These are phyloP conservation scores for Dolichomitus sp. DNA, from an alignment of 2,888 invertebrate species.

Conservation along the genomic window DNA sequence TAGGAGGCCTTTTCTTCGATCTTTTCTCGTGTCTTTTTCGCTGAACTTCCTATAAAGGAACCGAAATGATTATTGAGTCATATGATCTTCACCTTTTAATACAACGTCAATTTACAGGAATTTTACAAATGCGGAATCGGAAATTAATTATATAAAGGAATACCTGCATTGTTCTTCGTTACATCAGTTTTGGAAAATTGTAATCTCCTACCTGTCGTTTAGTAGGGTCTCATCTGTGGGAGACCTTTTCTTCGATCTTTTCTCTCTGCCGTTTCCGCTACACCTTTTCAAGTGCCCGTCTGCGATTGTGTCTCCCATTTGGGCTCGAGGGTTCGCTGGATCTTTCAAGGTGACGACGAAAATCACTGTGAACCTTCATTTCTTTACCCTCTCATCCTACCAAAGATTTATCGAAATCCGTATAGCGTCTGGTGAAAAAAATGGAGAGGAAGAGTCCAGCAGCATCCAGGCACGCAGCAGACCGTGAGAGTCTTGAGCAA, in stretches of 20 bases:
- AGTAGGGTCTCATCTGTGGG: constrained; percentile 56
- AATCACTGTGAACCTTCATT: constrained; percentile 4
- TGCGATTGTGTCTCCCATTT: constrained; percentile 17
- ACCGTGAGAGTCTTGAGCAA: neutral
- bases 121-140: no score
- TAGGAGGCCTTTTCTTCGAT: no score
- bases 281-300: neutral
- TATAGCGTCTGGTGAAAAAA: constrained; percentile 70
- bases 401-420: constrained; percentile 77
- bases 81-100: no score
- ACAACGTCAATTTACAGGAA: neutral
- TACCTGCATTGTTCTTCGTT: no score
- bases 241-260: constrained; percentile 43
- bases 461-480: neutral
- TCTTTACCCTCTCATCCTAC: constrained; percentile 21
- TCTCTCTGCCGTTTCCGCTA: constrained; percentile 22
- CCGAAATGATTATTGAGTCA: no score
- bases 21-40: no score
- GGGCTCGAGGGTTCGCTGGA: constrained; percentile 6
- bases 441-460: constrained; percentile 37
- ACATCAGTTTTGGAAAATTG: no score
- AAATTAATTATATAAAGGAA: no score
- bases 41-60: no score
- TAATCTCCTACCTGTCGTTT: constrained; percentile 76
- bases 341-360: constrained; percentile 32